phyloP scores from a whole-genome alignment of 92 coral and sea anemone species.

The Bergia sp. region DNA sequence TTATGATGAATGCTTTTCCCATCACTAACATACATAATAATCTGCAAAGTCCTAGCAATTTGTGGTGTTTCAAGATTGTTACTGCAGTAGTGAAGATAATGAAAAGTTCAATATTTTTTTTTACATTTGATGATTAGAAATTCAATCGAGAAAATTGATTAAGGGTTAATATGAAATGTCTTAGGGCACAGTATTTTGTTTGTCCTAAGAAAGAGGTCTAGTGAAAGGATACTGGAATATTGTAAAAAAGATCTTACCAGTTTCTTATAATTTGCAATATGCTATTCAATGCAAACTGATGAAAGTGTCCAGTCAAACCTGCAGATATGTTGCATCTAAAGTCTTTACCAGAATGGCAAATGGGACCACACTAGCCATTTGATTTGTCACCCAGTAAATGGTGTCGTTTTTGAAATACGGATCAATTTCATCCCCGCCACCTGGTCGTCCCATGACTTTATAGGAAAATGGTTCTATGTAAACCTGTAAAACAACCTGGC shows the following conservation, averaged over 20 bases:
- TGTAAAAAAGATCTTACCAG: neutral
- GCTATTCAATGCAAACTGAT: neutral
- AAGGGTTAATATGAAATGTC: no score
- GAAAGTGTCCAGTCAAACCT: constrained; percentile 41
- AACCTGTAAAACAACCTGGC: constrained; percentile 88
- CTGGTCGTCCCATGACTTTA: constrained; percentile 90
- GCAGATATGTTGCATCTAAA: constrained; percentile 87
- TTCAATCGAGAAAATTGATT: no score
- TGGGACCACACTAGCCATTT: constrained; percentile 77
- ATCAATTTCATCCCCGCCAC: constrained; percentile 92
- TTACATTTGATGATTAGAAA: no score
- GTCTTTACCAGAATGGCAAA: constrained; percentile 95
- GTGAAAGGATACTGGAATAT: neutral
- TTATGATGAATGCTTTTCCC: no score
- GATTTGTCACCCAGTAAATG: constrained; percentile 96
- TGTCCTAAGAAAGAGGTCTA: neutral
- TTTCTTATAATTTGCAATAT: neutral
- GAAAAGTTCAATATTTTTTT: no score
- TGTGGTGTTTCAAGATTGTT: neutral
- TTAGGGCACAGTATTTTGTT: no score
- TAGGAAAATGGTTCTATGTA: constrained; percentile 94
- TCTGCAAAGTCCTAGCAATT: neutral
- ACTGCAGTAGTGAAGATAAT: neutral
- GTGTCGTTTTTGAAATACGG: constrained; percentile 89
- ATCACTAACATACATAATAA: no score